phyloP scores from a whole-genome alignment of 2,113 vertebrate genomes.

The Dolichotis patagonum region DNA sequence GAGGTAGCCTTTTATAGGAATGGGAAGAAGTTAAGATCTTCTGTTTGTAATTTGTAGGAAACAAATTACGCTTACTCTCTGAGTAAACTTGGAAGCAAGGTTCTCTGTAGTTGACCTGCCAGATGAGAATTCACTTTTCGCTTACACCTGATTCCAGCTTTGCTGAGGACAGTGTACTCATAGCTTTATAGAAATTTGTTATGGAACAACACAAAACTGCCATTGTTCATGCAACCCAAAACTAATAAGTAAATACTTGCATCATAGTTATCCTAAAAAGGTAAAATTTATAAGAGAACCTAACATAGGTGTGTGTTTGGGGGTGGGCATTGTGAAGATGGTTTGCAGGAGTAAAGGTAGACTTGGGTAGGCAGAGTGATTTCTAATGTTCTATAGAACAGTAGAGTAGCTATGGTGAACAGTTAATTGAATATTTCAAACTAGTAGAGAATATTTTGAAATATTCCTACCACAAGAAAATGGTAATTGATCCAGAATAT shows the following conservation, averaged over 20 bases:
- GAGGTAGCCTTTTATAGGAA: neutral
- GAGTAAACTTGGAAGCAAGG: neutral
- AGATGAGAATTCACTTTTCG: neutral
- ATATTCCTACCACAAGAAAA: neutral
- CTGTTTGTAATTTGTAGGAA: neutral
- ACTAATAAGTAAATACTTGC: neutral
- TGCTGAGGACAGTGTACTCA: neutral
- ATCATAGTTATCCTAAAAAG: neutral
- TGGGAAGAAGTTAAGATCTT: neutral
- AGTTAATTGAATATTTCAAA: neutral
- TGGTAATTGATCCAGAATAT: neutral
- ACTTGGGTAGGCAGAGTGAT: neutral
- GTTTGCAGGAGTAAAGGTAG: neutral
- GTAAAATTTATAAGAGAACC: neutral
- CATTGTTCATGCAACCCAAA: neutral
- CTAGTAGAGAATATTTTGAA: neutral
- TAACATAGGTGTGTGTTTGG: neutral
- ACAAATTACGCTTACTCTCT: neutral
- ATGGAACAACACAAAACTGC: neutral
- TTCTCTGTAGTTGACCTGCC: neutral
- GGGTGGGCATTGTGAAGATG: neutral
- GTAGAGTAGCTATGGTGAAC: neutral
- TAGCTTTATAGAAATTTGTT: neutral
- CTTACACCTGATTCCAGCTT: neutral
- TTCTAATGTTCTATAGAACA: neutral